Conservation (phyloP, 1,140 invertebrate species). For the Drosophila ercepeae region DNA sequence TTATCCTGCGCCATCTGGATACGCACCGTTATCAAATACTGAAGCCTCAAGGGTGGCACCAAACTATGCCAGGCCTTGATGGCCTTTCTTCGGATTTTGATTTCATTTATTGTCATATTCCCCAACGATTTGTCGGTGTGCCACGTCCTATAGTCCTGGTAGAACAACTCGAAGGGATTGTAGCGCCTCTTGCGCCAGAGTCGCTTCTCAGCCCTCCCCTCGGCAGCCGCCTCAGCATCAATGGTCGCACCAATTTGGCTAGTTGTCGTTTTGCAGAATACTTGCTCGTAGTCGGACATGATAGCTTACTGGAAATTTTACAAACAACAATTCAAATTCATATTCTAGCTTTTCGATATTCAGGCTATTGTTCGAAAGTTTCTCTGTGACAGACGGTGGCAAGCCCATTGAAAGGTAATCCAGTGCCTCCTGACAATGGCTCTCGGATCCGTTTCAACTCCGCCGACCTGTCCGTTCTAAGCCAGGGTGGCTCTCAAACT, state of each 20-base stretch:
- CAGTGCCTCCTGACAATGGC: conserved; percentile 39
- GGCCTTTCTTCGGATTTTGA: neutral
- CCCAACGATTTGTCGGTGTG: neutral
- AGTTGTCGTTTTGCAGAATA: neutral
- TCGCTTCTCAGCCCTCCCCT: neutral
- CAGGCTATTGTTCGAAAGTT: conserved; percentile 13
- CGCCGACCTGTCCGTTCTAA: conserved; percentile 56
- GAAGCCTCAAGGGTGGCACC: neutral
- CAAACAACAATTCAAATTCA: conserved; percentile 3
- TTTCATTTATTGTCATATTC: neutral
- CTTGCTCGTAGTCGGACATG: neutral
- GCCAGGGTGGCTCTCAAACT: conserved; percentile 62
- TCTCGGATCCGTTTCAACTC: conserved; percentile 57
- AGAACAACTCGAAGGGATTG: neutral
- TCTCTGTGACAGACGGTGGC: conserved; percentile 6
- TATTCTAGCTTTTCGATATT: neutral
- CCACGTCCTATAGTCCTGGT: neutral
- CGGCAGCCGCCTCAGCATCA: neutral
- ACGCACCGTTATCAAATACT: neutral
- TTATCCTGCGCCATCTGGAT: neutral
- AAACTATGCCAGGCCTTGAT: neutral
- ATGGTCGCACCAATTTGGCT: neutral
- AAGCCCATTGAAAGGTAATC: conserved; percentile 8
- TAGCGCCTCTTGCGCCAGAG: neutral
- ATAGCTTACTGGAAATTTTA: conserved; percentile 2